Evolutionary conservation across 2,113 vertebrate genomes (phyloP), one percentile per base, ranked within the genome.

Genomic region (Elanoides forficatus): DNA sequence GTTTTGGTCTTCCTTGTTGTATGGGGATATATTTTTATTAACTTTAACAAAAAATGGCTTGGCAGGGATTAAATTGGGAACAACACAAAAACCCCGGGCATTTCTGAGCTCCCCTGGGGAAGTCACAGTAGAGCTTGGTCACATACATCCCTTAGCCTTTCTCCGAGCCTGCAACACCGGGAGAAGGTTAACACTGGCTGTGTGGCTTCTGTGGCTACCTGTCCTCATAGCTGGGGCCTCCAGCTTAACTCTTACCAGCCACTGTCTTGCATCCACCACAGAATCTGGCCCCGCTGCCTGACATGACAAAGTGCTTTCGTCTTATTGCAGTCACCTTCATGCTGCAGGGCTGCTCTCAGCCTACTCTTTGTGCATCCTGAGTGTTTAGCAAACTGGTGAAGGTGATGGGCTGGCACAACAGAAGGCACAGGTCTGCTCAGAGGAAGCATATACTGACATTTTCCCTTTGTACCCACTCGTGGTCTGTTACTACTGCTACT

Each of bases 361-460:
- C 62, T 71, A 40, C 50, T 45, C 50, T 9, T 34, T 4, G 30
- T 13, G 58, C 29, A 7, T 9, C 70, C 47, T 6, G 20, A 5
- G 38, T 1, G 7, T 25, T 80, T 2, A 32, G 29, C 34, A 27
- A 6, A 7, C 25, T 1, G 38, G 65, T 38, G 68, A 11, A 15
- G 74, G 62, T 6, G 63, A 26, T 40, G 81, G 68, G 50, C 50
- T 63, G 55, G 26, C 32, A 16, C 18, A 5, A 1, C 1, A 26
- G 45, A 15, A 12, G 14, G 66, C 65, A 42, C 42, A 12, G 34
- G 25, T 16, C 68, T 70, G 62, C 43, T 58, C 62, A 10, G 34
- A 36, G 76, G 2, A 30, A 23, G 43, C 50, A 2, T 1, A 2
- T 4, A 3, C 36, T 10, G 56, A 22, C 30, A 4, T 11, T n/a